phyloP scores from a whole-genome alignment of 2,113 vertebrate species.

The Patagioenas fasciata region DNA sequence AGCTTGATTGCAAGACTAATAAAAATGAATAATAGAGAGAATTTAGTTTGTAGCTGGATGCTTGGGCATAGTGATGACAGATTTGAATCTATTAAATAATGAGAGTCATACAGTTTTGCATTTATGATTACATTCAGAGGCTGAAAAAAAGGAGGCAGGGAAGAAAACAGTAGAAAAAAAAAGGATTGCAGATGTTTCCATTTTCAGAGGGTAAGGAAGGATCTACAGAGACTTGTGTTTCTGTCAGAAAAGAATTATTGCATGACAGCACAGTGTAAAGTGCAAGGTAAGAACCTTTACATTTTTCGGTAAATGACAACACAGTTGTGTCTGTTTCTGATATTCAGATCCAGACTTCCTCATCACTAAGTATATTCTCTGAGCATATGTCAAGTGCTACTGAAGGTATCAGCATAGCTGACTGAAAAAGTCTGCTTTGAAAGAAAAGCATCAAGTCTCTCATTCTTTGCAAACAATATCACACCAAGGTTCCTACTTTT shows the following conservation, averaged over 20 bases:
- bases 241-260: conserved; percentile 42
- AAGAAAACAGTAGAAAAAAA: background rate
- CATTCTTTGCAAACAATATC: conserved; percentile 1
- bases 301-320: conserved; percentile 17
- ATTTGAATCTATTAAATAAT: background rate
- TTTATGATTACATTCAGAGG: background rate
- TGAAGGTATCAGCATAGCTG: background rate
- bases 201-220: background rate
- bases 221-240: conserved; percentile 20
- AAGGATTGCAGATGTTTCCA: background rate
- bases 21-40: background rate
- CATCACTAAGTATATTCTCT: background rate
- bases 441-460: conserved; percentile 1
- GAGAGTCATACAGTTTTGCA: background rate
- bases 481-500: background rate
- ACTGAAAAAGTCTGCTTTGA: conserved; percentile 18
- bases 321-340: conserved; percentile 19
- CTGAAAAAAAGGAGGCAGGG: background rate
- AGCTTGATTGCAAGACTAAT: background rate
- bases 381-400: conserved; percentile 23
- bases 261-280: conserved; percentile 8
- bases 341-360: background rate
- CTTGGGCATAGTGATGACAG: background rate
- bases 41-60: background rate
- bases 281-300: conserved; percentile 14